These are phyloP conservation scores for Megalonaias nervosa DNA, from an alignment of 1,140 invertebrate genomes.

Conservation along the genomic window DNA sequence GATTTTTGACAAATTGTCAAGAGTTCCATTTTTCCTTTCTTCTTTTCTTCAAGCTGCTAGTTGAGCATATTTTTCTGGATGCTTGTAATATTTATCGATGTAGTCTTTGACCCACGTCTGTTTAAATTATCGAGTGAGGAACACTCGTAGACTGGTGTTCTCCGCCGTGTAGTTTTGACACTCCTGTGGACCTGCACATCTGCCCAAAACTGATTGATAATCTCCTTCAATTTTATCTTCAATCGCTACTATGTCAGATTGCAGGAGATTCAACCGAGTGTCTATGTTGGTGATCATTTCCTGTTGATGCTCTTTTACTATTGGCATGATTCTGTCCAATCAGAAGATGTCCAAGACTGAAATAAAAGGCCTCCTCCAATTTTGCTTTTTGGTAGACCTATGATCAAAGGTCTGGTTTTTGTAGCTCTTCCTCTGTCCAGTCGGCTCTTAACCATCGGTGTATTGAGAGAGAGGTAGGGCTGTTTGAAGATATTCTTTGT, in stretches of 20 bases:
- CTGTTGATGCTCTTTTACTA: not conserved
- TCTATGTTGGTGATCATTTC: slow-evolving; percentile 16
- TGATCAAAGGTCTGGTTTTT: not conserved
- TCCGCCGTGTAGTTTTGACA: slow-evolving; percentile 3
- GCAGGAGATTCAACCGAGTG: slow-evolving; percentile 14
- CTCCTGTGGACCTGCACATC: not conserved
- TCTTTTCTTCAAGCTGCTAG: not conserved
- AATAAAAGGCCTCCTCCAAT: slow-evolving; percentile 26
- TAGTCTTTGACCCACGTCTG: slow-evolving; percentile 17
- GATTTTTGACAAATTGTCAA: slow-evolving; percentile 13
- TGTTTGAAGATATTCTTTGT: slow-evolving; percentile 8
- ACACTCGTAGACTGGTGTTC: slow-evolving; percentile 4
- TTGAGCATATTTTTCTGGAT: slow-evolving; percentile 6
- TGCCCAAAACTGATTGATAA: not conserved
- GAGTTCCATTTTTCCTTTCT: slow-evolving; percentile 18
- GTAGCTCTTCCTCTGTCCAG: slow-evolving; percentile 11
- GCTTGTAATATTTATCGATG: slow-evolving; percentile 7
- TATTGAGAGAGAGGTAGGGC: not conserved
- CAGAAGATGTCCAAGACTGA: slow-evolving; percentile 22
- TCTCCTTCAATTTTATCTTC: slow-evolving; percentile 8
- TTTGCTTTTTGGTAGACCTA: slow-evolving; percentile 26
- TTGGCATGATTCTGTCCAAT: slow-evolving; percentile 27
- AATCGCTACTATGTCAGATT: slow-evolving; percentile 15
- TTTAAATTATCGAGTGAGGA: slow-evolving; percentile 10
- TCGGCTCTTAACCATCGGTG: slow-evolving; percentile 2